phyloP scores from a whole-genome alignment of 2,797 vertebrate species.

The Sebastiscus albofasciatus region DNA sequence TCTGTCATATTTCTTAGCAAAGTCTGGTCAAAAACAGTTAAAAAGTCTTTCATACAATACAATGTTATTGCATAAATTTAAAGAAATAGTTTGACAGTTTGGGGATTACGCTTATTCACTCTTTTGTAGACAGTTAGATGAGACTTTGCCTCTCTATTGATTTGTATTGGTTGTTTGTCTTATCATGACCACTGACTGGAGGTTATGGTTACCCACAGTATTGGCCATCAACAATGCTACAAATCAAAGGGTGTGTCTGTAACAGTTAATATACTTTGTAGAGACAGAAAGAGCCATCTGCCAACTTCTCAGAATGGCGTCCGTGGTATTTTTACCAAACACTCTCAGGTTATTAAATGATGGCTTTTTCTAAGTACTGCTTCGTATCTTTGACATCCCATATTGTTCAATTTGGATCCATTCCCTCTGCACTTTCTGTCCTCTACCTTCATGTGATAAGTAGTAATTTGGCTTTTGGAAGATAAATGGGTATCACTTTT shows the following conservation, averaged over 20 bases:
- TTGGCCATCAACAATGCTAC: neutral
- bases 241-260: neutral
- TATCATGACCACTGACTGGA: neutral
- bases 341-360: conserved; percentile 9
- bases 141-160: neutral
- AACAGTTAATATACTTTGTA: neutral
- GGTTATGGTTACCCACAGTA: neutral
- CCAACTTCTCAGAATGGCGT: neutral
- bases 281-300: neutral
- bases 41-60: neutral
- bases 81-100: neutral
- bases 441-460: conserved; percentile 53
- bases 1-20: neutral
- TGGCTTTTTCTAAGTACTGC: conserved; percentile 36
- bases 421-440: conserved; percentile 38
- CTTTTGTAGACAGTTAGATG: neutral
- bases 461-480: conserved; percentile 39
- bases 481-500: conserved; percentile 57
- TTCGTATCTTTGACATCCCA: conserved; percentile 40
- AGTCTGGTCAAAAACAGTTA: neutral
- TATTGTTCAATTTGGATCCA: conserved; percentile 34
- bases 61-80: neutral
- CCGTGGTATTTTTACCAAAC: conserved; percentile 21
- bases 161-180: neutral
- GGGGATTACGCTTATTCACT: neutral